These are phyloP conservation scores for Dendroctonus ponderosae DNA, from an alignment of 1,140 invertebrate species.

Conservation along the genomic window DNA sequence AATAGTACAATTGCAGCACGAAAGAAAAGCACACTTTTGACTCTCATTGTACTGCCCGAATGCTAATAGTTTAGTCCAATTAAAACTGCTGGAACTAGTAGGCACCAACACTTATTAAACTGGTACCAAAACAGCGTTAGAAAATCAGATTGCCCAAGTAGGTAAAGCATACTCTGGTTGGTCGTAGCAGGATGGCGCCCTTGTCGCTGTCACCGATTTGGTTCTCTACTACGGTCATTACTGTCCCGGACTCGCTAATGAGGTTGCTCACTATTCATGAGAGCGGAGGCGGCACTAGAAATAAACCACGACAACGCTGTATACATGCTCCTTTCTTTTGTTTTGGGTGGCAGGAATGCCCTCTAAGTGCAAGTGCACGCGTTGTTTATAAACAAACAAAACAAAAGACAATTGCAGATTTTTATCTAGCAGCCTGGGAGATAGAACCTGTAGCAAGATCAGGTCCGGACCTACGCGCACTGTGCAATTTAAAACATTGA, in stretches of 20 bases:
- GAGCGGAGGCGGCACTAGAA: constrained; percentile 34
- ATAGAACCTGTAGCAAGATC: background rate
- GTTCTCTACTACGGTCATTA: constrained; percentile 36
- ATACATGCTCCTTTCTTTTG: constrained; percentile 19
- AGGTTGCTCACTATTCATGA: constrained; percentile 46
- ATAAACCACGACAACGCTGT: constrained; percentile 26
- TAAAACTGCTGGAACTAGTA: background rate
- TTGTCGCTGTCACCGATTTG: constrained; percentile 33
- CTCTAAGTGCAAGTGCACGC: constrained; percentile 22
- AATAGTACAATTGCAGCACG: too few relatives aligned
- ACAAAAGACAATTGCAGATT: constrained; percentile 21
- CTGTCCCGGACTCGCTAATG: constrained; percentile 41
- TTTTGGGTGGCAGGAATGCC: constrained; percentile 16
- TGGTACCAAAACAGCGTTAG: constrained; percentile 11
- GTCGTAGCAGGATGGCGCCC: constrained; percentile 12
- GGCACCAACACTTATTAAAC: too few relatives aligned
- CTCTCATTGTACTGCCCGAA: too few relatives aligned
- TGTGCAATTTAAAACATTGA: too few relatives aligned
- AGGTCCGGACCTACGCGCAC: too few relatives aligned
- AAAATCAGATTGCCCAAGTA: constrained; percentile 25
- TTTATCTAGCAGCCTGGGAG: constrained; percentile 9
- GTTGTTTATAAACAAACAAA: constrained; percentile 21
- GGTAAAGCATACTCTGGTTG: background rate
- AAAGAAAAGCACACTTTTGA: too few relatives aligned
- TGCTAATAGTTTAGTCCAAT: background rate